phyloP scores from a whole-genome alignment of 2,888 invertebrate species.

The Pedicia rivosa region DNA sequence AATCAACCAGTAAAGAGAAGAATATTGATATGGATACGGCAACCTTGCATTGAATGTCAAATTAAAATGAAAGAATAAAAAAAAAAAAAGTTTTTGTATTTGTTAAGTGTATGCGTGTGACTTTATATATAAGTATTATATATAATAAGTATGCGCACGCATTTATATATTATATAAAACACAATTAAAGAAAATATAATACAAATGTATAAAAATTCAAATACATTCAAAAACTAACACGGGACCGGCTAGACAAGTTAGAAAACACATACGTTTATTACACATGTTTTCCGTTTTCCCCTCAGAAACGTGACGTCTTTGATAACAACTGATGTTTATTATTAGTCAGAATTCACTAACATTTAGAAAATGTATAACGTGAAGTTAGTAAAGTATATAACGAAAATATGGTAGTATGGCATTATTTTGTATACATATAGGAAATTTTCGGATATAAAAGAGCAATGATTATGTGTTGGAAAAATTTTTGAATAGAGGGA shows the following conservation, averaged over 20 bases:
- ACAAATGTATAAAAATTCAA: neutral
- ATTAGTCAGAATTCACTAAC: too few relatives aligned
- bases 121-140: neutral
- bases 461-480: too few relatives aligned
- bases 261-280: neutral
- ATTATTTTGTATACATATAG: too few relatives aligned
- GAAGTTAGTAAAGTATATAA: too few relatives aligned
- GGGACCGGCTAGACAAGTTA: slow-evolving; percentile 5
- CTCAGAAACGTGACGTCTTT: slow-evolving; percentile 2
- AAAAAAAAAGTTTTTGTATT: neutral
- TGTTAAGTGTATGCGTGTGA: neutral
- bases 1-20: too few relatives aligned
- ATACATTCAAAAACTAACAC: neutral
- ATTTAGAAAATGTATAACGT: too few relatives aligned
- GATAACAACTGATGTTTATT: slow-evolving; percentile 1
- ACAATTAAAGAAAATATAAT: neutral
- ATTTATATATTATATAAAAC: slow-evolving; percentile 1
- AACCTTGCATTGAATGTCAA: slow-evolving; percentile 3
- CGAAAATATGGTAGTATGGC: too few relatives aligned
- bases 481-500: too few relatives aligned
- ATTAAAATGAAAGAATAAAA: neutral
- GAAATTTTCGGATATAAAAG: too few relatives aligned
- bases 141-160: slow-evolving; percentile 3
- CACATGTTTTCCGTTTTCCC: slow-evolving; percentile 1
- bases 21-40: too few relatives aligned